Evolutionary conservation across 2,888 invertebrate genomes (phyloP), one percentile per base, ranked within the genome.

Genomic region (Drosophila kokeensis): DNA sequence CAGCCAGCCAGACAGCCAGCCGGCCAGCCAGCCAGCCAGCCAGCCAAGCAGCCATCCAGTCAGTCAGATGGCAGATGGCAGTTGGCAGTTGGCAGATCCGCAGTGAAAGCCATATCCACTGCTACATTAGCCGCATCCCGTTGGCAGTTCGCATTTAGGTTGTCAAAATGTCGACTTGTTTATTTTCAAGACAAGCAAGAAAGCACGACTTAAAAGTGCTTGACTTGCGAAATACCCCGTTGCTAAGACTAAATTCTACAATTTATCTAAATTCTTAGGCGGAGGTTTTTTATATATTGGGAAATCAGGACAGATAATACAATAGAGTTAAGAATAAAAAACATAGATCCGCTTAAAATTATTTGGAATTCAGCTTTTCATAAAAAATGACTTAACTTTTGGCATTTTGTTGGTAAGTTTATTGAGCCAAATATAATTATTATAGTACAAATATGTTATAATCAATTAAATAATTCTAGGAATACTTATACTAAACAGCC

Each of bases 161-260:
- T 83, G 83, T 85, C 84, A 86, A 85, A 85, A 88, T 86, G 83
- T 85, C 78, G 82, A 83, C 87, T 83, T 88, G 82, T 76, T 88
- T 88, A 88, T 86, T 82, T 83, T 81, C 70, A 76, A 87, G 81
- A 83, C 67, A 58, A 59, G 54, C 27, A 34, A 29, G 24, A 52
- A 48, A 36, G 2, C 38, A 18, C 15, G 45, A 38, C 45, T 48
- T 21, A 21, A 32, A 15, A 50, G 18, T 36, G 52, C n/a, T 40
- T 29, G 49, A 59, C 50, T 15, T 13, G 21, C 4, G 3, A 27
- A 27, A 49, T 69, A 54, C 57, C 58, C 74, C 68, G 11, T 27
- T n/a, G 52, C 21, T 15, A 32, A 10, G 6, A 21, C 2, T 8
- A 24, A 5, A 2, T 18, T 34, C 49, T 3, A 5, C 7, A 4